Evolutionary conservation across 2,888 invertebrate genomes (phyloP).

Genomic region (Eristalis pertinax): DNA sequence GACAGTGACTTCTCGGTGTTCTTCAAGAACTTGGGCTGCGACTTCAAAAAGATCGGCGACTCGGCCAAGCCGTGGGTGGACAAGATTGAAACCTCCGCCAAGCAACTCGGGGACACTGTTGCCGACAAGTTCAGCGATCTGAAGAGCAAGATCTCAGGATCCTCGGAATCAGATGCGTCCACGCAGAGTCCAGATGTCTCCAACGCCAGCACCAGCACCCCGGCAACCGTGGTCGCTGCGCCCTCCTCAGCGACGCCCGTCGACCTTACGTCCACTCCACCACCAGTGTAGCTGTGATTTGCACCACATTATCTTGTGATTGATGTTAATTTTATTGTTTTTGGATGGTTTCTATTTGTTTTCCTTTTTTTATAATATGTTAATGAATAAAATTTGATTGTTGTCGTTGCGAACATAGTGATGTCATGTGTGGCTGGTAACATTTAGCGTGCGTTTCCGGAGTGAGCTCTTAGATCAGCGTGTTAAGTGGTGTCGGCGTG

Average conservation of each 20-base stretch:
- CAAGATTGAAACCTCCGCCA: constrained; percentile 76
- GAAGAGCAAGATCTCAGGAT: constrained; percentile 76
- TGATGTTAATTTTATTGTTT: background rate
- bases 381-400: constrained; percentile 1
- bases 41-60: constrained; percentile 75
- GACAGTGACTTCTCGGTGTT: constrained; percentile 76
- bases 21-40: constrained; percentile 76
- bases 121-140: constrained; percentile 77
- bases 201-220: background rate
- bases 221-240: no score
- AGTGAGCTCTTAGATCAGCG: background rate
- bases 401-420: background rate
- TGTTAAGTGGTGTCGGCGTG: background rate
- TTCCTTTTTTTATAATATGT: background rate
- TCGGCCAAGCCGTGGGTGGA: constrained; percentile 76
- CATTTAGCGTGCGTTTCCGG: background rate
- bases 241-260: background rate
- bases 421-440: background rate
- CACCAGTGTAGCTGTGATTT: background rate
- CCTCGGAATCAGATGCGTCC: constrained; percentile 33
- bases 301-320: background rate
- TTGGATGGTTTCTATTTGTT: background rate
- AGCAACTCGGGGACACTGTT: constrained; percentile 76
- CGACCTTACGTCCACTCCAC: background rate
- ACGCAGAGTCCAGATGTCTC: background rate